Evolutionary conservation across 2,797 vertebrate species (phyloP).

Genomic region (Sciaenops ocellatus): DNA sequence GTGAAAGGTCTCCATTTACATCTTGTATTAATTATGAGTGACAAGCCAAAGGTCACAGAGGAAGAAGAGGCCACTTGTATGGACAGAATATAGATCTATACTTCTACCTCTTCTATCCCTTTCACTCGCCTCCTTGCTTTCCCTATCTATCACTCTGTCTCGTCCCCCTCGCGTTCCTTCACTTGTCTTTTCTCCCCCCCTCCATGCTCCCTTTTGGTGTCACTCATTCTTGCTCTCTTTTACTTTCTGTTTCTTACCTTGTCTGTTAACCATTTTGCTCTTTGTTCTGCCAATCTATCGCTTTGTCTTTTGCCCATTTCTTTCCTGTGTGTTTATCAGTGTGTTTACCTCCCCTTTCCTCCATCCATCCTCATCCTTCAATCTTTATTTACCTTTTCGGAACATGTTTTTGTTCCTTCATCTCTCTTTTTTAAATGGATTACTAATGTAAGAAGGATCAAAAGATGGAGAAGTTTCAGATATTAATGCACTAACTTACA

Average conservation of each 20-base stretch:
- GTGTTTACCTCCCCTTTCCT: not conserved
- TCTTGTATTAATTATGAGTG: conserved; percentile 89
- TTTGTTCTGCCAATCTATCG: conserved; percentile 5
- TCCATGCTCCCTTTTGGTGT: conserved; percentile 13
- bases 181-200: conserved; percentile 31
- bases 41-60: conserved; percentile 87
- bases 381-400: not conserved
- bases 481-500: conserved; percentile 20
- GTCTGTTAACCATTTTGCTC: not conserved
- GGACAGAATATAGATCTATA: conserved; percentile 84
- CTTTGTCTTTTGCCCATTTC: not conserved
- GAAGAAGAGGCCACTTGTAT: conserved; percentile 80
- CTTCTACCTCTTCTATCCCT: conserved; percentile 60
- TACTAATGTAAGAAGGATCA: conserved; percentile 2
- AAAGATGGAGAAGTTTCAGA: conserved; percentile 2
- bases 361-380: not conserved
- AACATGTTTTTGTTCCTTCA: conserved; percentile 1
- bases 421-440: not conserved
- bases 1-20: conserved; percentile 90
- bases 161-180: conserved; percentile 28
- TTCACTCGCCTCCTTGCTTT: conserved; percentile 42
- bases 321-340: not conserved
- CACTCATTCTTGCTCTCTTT: conserved; percentile 12
- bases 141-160: conserved; percentile 74
- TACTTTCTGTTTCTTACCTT: conserved; percentile 23